Base-by-base conservation (phyloP, 2,888 invertebrate species). In the Protodeltote pygarga region DNA sequence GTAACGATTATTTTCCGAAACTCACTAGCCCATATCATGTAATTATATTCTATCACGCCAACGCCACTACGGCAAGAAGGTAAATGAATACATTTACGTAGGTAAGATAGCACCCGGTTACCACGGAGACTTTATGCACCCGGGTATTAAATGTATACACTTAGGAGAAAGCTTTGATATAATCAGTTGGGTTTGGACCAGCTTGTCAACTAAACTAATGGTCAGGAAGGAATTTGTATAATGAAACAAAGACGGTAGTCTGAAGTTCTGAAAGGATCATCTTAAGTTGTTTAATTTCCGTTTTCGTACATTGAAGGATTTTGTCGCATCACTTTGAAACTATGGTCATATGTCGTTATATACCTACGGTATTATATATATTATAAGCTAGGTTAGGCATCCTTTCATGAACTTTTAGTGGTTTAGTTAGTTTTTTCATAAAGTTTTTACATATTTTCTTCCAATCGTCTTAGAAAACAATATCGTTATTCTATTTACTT, bases 31-130 rank as follows among this genome's bases (percentile, higher is more conserved):
- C 51, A 52, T 65, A 62, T 55, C 41, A 58, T 50, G 41, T 66
- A 58, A 68, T 67, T 68, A 53, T 54, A 47, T 55, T 55, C 14
- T 47, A 58, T 55, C 66, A 65, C 66, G 66, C 62, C 39, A 68
- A 24, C 42, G 16, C 33, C 10, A 37, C 61, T 19, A 13, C 21
- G 25, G 33, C 33, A 27, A 38, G 14, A 40, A 28, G 14, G 25
- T 31, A n/a, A 15, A 21, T 11, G 14, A 11, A 25, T 27, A 40
- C 38, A 29, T 15, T 23, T 38, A 35, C 9, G 15, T 37, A 38
- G 24, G 9, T 14, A 25, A 37, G 40, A 52, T 54, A 34, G 40
- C 21, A 54, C 28, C 45, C 42, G n/a, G n/a, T n/a, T 24, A 39
- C 16, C 31, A 9, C 32, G 15, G 16, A 16, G 11, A 27, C 27